A percentile compares a stretch with the other conserved stretches of the same genome.
Evolutionary conservation across 2,113 vertebrate genomes (phyloP).

Genomic region (Mus pahari): DNA sequence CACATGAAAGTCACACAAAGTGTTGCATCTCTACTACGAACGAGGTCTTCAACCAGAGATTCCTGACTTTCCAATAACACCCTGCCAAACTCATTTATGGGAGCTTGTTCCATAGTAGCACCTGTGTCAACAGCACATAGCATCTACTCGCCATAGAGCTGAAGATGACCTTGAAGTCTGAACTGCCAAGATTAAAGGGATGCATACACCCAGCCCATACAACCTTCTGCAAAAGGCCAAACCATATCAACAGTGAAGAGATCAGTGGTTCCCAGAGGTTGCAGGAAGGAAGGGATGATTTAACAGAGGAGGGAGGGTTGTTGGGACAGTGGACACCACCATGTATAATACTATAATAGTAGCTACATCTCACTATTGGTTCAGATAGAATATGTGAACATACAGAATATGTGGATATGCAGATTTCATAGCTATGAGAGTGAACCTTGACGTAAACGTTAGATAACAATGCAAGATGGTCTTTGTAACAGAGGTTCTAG

Average conservation of each 20-base stretch:
- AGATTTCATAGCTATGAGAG: background rate
- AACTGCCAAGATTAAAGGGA: background rate
- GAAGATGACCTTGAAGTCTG: background rate
- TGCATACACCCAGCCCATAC: background rate
- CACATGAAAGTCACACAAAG: background rate
- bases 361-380: background rate
- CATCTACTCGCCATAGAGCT: background rate
- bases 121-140: too few relatives aligned
- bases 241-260: background rate
- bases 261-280: background rate
- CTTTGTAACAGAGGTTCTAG: background rate
- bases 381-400: background rate
- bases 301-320: background rate
- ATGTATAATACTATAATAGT: too few relatives aligned
- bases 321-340: background rate
- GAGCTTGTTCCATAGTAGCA: background rate
- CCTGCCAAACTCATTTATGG: background rate
- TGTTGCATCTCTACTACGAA: conserved; percentile 41
- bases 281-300: background rate
- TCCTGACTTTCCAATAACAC: background rate
- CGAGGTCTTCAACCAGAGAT: conserved; percentile 24
- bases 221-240: background rate
- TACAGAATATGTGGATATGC: too few relatives aligned
- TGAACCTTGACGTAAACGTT: background rate
- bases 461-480: background rate